Base-by-base conservation (phyloP, 1,140 invertebrate species). In the Drosophila yakuba region DNA sequence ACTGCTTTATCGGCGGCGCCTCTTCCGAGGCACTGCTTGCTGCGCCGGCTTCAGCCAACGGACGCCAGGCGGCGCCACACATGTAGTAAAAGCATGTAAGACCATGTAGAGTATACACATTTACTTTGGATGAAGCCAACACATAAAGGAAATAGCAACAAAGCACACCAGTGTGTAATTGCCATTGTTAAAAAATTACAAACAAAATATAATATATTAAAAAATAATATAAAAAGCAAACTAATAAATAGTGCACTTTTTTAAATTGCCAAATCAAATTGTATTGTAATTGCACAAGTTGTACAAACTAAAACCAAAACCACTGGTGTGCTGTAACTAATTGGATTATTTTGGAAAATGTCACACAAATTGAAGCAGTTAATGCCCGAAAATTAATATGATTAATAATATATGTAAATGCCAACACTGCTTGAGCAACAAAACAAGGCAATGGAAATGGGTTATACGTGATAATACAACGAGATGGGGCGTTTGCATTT, bases 11-110 rank as follows among this genome's bases (percentile, higher is more conserved):
- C 50, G 48, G 28, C 25, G 14, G 48, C n/a, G 25, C 25, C 38
- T 6, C 14, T 6, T 4, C 12, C 12, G 20, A 47, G 14, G 39
- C 39, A 28, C 55, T 44, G 55, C 39, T 57, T 57, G 54, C 23
- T 32, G 5, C 1, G 25, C n/a, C n/a, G 7, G 8, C 48, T 17
- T 35, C 28, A 10, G 48, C 28, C 4, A 35, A 28, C 48, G 48
- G n/a, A 7, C 41, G 62, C 62, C 58, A 47, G 58, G 62, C 14
- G 58, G 60, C 63, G 63, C 35, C 60, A 64, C 59, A 4, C 23
- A 54, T 20, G 55, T 43, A n/a, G 36, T 23, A 32, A 51, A 51
- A 62, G 55, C 60, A 62, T 62, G 60, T 20, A 35, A 58, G 41
- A 61, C 52, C 15, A 57, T 60, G 25, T 32, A n/a, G 12, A 39